Conservation (phyloP, 2,888 invertebrate species). For the Schizotus pectinicornis region DNA sequence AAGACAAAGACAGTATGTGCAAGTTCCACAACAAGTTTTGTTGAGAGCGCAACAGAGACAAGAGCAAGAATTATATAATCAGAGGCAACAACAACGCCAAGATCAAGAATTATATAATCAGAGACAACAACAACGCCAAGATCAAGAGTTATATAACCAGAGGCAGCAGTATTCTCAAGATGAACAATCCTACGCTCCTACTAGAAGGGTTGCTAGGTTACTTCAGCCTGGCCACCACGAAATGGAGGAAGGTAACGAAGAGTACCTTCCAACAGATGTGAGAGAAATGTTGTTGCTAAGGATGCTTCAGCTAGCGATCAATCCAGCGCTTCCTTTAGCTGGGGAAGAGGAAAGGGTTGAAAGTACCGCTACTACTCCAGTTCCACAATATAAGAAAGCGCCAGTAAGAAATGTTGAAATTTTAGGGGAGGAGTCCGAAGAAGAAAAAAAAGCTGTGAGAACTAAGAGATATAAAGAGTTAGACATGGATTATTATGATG, state of each 20-base stretch:
- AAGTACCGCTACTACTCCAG: constrained; percentile 59
- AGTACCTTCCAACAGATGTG: constrained; percentile 72
- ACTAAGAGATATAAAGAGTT: constrained; percentile 41
- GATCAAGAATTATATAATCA: constrained; percentile 20
- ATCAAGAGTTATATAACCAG: constrained; percentile 22
- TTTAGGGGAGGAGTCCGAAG: constrained; percentile 66
- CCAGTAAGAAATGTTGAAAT: constrained; percentile 76
- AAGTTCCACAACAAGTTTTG: constrained; percentile 22
- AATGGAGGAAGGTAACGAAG: constrained; percentile 55
- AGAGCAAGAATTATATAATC: constrained; percentile 23
- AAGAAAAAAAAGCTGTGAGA: constrained; percentile 31
- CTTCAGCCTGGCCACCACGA: constrained; percentile 33
- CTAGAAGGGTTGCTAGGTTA: constrained; percentile 50
- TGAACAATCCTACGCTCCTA: constrained; percentile 46
- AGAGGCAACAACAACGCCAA: constrained; percentile 15
- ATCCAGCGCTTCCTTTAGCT: constrained; percentile 61
- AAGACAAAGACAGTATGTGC: constrained; percentile 28
- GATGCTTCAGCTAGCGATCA: constrained; percentile 76
- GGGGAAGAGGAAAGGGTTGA: constrained; percentile 49
- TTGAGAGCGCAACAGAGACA: constrained; percentile 23
- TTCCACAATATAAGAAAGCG: constrained; percentile 62
- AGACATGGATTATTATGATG: constrained; percentile 35
- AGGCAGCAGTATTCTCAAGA: constrained; percentile 37
- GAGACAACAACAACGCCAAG: constrained; percentile 20
- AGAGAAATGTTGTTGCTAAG: constrained; percentile 73